Evolutionary conservation across 1,140 invertebrate genomes (phyloP).

Genomic region (Euwallacea fornicatus): DNA sequence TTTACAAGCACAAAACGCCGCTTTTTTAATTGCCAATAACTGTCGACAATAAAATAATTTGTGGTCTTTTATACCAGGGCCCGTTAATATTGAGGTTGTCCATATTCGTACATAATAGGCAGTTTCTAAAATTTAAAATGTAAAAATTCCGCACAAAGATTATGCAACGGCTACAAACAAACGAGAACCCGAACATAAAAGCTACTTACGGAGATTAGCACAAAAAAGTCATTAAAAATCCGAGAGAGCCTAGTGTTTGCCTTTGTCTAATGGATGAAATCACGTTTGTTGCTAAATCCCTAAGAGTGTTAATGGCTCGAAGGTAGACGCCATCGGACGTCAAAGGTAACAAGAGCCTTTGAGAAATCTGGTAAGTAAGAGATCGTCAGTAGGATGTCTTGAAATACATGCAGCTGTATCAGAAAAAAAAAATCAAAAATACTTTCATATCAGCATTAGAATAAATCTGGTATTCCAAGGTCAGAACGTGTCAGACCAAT

Average conservation of each 20-base stretch:
- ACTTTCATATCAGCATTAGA: too few relatives aligned
- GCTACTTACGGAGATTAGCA: constrained; percentile 1
- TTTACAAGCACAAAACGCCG: neutral
- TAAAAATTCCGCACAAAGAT: constrained; percentile 3
- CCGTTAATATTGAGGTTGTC: constrained; percentile 13
- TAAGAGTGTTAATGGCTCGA: too few relatives aligned
- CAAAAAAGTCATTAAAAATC: constrained; percentile 13
- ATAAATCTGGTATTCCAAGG: too few relatives aligned
- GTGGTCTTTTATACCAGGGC: neutral
- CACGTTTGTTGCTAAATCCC: too few relatives aligned
- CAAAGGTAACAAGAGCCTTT: too few relatives aligned
- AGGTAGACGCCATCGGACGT: too few relatives aligned
- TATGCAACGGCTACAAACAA: too few relatives aligned
- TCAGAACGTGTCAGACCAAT: too few relatives aligned
- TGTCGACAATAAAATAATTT: constrained; percentile 13
- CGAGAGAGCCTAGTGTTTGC: neutral
- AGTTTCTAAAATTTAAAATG: constrained; percentile 22
- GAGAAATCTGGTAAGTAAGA: too few relatives aligned
- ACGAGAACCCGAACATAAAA: neutral
- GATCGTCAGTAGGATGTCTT: too few relatives aligned
- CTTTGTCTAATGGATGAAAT: neutral
- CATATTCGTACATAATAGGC: constrained; percentile 14
- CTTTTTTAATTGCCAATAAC: constrained; percentile 15
- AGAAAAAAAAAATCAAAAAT: too few relatives aligned
- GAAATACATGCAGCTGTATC: too few relatives aligned